Evolutionary conservation across 2,113 vertebrate species (phyloP).

Genomic region (Bubo scandiacus): DNA sequence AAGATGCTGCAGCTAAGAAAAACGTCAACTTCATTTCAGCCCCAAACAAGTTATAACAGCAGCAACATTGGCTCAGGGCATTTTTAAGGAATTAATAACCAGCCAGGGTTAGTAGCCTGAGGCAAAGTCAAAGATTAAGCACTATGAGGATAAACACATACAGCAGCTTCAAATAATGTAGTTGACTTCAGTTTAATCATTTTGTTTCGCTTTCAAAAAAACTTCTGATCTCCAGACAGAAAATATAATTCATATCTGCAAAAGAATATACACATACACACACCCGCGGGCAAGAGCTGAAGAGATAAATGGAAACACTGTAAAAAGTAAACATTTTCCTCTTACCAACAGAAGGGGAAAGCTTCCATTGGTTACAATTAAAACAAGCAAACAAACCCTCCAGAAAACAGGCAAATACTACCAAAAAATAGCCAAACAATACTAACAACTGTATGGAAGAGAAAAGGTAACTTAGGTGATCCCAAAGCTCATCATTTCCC

Average conservation of each 20-base stretch:
- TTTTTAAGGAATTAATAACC: slow-evolving; percentile 66
- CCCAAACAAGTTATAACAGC: slow-evolving; percentile 53
- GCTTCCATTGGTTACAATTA: neutral
- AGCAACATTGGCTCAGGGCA: slow-evolving; percentile 47
- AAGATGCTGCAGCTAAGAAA: slow-evolving; percentile 40
- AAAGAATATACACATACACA: slow-evolving; percentile 32
- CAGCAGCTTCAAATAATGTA: slow-evolving; percentile 56
- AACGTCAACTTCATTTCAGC: slow-evolving; percentile 47
- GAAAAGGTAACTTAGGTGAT: neutral
- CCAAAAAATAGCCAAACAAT: accelerated
- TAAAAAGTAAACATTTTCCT: slow-evolving; percentile 3
- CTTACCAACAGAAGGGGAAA: neutral
- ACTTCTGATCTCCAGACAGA: slow-evolving; percentile 55
- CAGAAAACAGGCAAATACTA: neutral
- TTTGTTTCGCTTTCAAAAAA: slow-evolving; percentile 62
- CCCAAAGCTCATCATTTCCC: neutral
- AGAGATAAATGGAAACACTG: slow-evolving; percentile 33
- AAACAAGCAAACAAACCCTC: neutral
- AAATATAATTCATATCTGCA: slow-evolving; percentile 53
- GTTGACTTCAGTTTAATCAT: slow-evolving; percentile 65
- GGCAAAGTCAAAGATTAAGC: slow-evolving; percentile 64
- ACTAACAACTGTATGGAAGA: neutral
- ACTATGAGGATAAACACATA: slow-evolving; percentile 51
- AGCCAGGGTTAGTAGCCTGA: slow-evolving; percentile 56
- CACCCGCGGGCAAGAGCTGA: neutral